A percentile compares a stretch with the other conserved stretches of the same genome.
phyloP scores from a whole-genome alignment of 2,888 invertebrate genomes.

The Drepanosiphum platanoidis region DNA sequence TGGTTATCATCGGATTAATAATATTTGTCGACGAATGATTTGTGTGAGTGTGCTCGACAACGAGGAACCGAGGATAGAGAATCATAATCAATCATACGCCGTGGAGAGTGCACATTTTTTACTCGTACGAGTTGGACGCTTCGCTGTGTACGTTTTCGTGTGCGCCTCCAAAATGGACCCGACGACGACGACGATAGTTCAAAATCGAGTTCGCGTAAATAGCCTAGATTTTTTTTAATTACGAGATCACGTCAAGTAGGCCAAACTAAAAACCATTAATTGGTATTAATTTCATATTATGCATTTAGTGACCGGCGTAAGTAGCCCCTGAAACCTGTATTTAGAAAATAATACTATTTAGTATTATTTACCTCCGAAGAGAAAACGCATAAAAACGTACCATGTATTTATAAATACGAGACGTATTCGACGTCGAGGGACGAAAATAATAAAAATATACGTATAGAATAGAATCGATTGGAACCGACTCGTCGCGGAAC shows the following conservation, averaged over 20 bases:
- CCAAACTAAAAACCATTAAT: conserved; percentile 30
- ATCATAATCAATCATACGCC: too few relatives aligned
- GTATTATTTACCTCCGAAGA: conserved; percentile 4
- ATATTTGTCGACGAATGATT: too few relatives aligned
- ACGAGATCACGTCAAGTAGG: conserved; percentile 25
- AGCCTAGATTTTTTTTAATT: conserved; percentile 7
- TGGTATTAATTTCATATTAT: conserved; percentile 26
- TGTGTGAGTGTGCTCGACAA: too few relatives aligned
- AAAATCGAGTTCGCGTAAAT: neutral
- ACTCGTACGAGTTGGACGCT: too few relatives aligned
- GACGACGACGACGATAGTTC: neutral
- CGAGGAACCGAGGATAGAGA: too few relatives aligned
- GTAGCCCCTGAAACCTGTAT: conserved; percentile 54
- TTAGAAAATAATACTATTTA: conserved; percentile 51
- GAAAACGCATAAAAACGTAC: conserved; percentile 12
- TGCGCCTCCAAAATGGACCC: neutral
- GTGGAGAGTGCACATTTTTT: too few relatives aligned
- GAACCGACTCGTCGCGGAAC: neutral
- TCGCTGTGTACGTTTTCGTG: too few relatives aligned
- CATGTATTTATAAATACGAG: neutral
- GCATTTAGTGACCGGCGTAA: conserved; percentile 22
- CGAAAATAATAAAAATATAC: neutral
- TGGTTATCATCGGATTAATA: too few relatives aligned
- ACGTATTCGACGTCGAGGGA: neutral
- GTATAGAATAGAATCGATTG: conserved; percentile 12